Evolutionary conservation across 2,888 invertebrate genomes (phyloP).

Genomic region (Napeogenes inachia): DNA sequence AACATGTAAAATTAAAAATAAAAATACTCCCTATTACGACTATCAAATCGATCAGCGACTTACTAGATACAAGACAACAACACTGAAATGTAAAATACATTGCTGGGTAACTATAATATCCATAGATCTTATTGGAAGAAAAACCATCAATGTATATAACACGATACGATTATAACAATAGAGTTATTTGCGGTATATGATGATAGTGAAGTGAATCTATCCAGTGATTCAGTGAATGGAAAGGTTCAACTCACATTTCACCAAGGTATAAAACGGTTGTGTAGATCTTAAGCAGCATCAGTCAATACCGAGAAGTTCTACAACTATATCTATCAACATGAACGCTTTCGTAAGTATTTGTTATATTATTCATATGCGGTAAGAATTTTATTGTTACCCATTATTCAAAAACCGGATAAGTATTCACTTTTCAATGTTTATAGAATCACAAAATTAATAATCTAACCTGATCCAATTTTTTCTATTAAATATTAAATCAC

Average conservation of each 20-base stretch:
- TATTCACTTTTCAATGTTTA: too few species aligned
- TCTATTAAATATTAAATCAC: too few species aligned
- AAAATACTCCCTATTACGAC: slow-evolving; percentile 42
- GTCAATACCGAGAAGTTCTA: slow-evolving; percentile 59
- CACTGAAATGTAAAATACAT: slow-evolving; percentile 34
- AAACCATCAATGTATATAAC: slow-evolving; percentile 36
- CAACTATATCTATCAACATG: slow-evolving; percentile 67
- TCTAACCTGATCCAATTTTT: too few species aligned
- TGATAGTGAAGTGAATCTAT: slow-evolving; percentile 53
- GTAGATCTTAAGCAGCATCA: slow-evolving; percentile 58
- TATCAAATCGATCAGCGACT: slow-evolving; percentile 33
- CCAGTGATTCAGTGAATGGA: slow-evolving; percentile 56
- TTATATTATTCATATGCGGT: slow-evolving; percentile 11
- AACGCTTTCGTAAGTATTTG: slow-evolving; percentile 69
- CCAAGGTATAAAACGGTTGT: slow-evolving; percentile 68
- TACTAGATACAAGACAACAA: slow-evolving; percentile 12
- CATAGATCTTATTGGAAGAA: rapidly evolving
- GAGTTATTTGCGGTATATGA: slow-evolving; percentile 11
- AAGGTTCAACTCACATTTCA: slow-evolving; percentile 68
- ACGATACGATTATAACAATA: slow-evolving; percentile 7
- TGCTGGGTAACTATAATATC: slow-evolving; percentile 19
- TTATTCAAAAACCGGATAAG: too few species aligned
- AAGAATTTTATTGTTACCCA: too few species aligned
- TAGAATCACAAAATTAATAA: too few species aligned
- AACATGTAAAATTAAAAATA: slow-evolving; percentile 49